Evolutionary conservation across 2,888 invertebrate species (phyloP).

Genomic region (Halictus quadricinctus): DNA sequence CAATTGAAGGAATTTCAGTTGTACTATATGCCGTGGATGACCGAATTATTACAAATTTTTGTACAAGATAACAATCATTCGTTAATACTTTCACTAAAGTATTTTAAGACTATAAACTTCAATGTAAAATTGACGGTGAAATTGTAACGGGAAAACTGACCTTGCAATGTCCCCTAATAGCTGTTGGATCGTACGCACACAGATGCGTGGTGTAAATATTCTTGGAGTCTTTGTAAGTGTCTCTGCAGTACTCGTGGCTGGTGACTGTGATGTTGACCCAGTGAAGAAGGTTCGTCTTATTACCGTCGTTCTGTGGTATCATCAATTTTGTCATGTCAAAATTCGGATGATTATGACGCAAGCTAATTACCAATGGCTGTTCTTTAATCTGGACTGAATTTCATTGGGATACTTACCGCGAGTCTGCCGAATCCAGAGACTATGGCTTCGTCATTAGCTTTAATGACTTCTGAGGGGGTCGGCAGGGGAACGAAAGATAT

Average conservation of each 20-base stretch:
- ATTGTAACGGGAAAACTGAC: conserved; percentile 43
- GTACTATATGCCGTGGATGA: neutral
- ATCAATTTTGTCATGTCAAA: neutral
- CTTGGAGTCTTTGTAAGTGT: neutral
- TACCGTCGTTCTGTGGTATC: conserved; percentile 64
- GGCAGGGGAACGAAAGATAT: conserved; percentile 81
- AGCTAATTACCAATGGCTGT: neutral
- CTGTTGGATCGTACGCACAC: conserved; percentile 58
- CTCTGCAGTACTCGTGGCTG: conserved; percentile 73
- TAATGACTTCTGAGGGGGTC: conserved; percentile 67
- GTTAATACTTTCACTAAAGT: neutral
- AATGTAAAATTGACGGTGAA: neutral
- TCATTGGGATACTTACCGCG: conserved; percentile 58
- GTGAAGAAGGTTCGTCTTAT: conserved; percentile 79
- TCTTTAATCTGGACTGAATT: neutral
- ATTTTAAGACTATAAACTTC: neutral
- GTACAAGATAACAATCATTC: neutral
- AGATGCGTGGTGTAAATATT: conserved; percentile 58
- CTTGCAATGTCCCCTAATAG: conserved; percentile 61
- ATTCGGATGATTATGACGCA: neutral
- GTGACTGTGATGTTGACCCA: conserved; percentile 84
- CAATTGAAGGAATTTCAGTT: no score
- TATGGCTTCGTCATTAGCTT: conserved; percentile 54
- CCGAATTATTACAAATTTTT: neutral
- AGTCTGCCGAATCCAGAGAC: conserved; percentile 75